These are phyloP conservation scores for Benitochromis conjunctus DNA, from an alignment of 2,113 vertebrate genomes.

Conservation along the genomic window DNA sequence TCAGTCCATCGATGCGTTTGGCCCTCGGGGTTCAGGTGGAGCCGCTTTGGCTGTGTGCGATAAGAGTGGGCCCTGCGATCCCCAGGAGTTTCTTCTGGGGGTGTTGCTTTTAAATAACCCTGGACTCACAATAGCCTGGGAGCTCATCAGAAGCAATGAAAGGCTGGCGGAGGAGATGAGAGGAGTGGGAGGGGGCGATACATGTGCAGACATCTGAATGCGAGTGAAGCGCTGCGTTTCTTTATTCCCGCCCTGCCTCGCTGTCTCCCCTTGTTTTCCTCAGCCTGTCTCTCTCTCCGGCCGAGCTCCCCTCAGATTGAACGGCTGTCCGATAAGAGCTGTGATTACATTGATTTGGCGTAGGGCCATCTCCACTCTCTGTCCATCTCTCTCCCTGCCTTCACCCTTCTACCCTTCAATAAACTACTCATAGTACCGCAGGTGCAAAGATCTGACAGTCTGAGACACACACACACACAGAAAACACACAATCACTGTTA, in stretches of 20 bases:
- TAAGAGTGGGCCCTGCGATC: slow-evolving; percentile 54
- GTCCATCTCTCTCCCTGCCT: slow-evolving; percentile 10
- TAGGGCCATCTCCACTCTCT: slow-evolving; percentile 49
- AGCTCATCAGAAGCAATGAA: slow-evolving; percentile 62
- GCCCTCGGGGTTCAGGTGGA: slow-evolving; percentile 53
- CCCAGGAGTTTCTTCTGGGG: slow-evolving; percentile 54
- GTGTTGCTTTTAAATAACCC: slow-evolving; percentile 59
- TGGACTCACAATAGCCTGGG: slow-evolving; percentile 53
- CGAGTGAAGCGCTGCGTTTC: not conserved
- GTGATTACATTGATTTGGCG: slow-evolving; percentile 77
- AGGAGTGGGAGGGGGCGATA: not conserved
- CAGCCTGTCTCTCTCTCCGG: not conserved
- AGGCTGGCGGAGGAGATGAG: slow-evolving; percentile 24
- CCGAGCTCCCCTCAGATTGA: slow-evolving; percentile 41
- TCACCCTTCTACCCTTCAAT: slow-evolving; percentile 23
- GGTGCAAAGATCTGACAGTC: slow-evolving; percentile 5
- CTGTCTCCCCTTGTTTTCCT: not conserved
- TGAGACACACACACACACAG: slow-evolving; percentile 3
- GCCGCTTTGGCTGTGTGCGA: slow-evolving; percentile 57
- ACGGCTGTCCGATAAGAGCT: slow-evolving; percentile 67
- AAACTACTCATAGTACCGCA: slow-evolving; percentile 1
- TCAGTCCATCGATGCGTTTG: slow-evolving; percentile 46
- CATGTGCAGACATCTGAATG: slow-evolving; percentile 14
- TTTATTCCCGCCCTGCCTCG: not conserved
- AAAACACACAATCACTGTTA: not conserved